A percentile compares a stretch with the other conserved stretches of the same genome.
Conservation (phyloP, 2,888 invertebrate genomes). For the Plagiodera versicolora region DNA sequence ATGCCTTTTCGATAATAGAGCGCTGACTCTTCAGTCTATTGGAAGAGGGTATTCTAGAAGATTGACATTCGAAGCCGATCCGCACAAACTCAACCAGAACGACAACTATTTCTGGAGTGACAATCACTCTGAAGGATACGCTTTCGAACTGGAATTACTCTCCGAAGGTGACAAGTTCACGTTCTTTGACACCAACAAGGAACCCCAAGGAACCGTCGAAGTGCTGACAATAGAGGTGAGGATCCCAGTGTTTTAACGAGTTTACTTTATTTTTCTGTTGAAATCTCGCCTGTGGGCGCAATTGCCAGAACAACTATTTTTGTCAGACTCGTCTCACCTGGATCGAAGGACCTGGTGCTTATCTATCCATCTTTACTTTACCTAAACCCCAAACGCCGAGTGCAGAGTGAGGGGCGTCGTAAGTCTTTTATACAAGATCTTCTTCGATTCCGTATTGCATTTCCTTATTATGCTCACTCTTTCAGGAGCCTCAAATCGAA, state of each 20-base stretch:
- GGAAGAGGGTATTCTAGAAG: conserved; percentile 75
- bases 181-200: conserved; percentile 68
- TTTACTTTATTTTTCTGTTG: conserved; percentile 19
- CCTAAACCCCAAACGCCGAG: conserved; percentile 27
- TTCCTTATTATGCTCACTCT: conserved; percentile 51
- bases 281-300: conserved; percentile 28
- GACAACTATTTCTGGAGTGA: conserved; percentile 79
- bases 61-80: conserved; percentile 69
- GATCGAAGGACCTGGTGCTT: conserved; percentile 25
- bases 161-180: conserved; percentile 72
- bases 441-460: conserved; percentile 23
- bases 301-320: conserved; percentile 29
- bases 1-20: conserved; percentile 68
- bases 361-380: conserved; percentile 8
- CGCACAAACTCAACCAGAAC: conserved; percentile 65
- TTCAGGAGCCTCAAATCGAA: conserved; percentile 59
- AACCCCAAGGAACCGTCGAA: conserved; percentile 69
- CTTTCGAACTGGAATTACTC: conserved; percentile 70
- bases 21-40: conserved; percentile 67
- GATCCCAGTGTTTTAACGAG: background rate
- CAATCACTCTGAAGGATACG: conserved; percentile 72
- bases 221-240: conserved; percentile 67
- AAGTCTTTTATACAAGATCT: conserved; percentile 47
- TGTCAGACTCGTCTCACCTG: conserved; percentile 33
- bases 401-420: conserved; percentile 44